Evolutionary conservation across 1,140 invertebrate genomes (phyloP).

Genomic region (Drosophila pandora): DNA sequence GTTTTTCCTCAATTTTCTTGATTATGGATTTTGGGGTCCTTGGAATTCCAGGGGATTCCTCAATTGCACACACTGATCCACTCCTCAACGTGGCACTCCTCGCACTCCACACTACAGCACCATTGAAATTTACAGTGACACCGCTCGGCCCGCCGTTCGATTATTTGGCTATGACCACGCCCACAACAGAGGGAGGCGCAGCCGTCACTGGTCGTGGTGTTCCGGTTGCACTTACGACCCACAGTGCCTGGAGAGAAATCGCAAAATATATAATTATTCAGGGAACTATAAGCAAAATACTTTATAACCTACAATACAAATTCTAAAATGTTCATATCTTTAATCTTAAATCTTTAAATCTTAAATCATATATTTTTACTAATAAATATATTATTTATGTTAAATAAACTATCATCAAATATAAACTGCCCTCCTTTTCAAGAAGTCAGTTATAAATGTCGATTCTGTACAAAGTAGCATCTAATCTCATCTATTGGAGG

Average conservation of each 20-base stretch:
- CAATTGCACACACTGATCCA: slow-evolving; percentile 94
- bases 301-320: neutral
- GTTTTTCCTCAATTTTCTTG: neutral
- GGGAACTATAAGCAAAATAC: neutral
- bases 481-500: slow-evolving; percentile 1
- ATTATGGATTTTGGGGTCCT: neutral
- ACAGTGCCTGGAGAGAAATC: slow-evolving; percentile 86
- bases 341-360: neutral
- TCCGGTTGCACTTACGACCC: slow-evolving; percentile 91
- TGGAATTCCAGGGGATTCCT: slow-evolving; percentile 19
- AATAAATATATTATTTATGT: no score
- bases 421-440: neutral
- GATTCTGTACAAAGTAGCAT: neutral
- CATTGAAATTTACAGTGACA: slow-evolving; percentile 96
- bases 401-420: no score
- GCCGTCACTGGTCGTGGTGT: slow-evolving; percentile 88
- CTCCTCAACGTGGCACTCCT: slow-evolving; percentile 91
- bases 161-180: slow-evolving; percentile 93
- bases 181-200: slow-evolving; percentile 96
- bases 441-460: neutral
- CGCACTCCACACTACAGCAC: slow-evolving; percentile 95
- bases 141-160: slow-evolving; percentile 89
- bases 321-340: no score
- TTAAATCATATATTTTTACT: no score
- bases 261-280: neutral